These are phyloP conservation scores for Ditylenchus weischeri DNA, from an alignment of 2,888 invertebrate species.

Conservation along the genomic window DNA sequence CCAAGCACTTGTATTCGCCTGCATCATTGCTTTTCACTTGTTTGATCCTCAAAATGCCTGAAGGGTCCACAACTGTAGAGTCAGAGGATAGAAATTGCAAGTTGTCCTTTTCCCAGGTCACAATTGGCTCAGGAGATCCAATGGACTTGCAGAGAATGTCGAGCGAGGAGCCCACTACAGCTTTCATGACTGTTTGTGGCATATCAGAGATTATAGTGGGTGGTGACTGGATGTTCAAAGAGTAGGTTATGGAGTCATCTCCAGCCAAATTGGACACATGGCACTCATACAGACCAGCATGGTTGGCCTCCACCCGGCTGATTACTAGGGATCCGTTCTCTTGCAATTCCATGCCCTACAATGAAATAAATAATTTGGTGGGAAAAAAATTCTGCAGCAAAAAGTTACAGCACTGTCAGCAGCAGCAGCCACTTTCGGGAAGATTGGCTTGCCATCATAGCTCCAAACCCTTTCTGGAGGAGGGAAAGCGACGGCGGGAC, in stretches of 20 bases:
- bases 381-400: too few relatives aligned
- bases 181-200: conserved; percentile 45
- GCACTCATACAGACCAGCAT: conserved; percentile 61
- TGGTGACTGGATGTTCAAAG: conserved; percentile 46
- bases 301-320: conserved; percentile 40
- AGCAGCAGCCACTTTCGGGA: background rate
- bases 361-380: background rate
- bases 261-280: conserved; percentile 62
- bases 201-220: conserved; percentile 47
- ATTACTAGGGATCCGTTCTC: conserved; percentile 43
- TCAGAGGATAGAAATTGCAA: conserved; percentile 33
- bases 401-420: background rate
- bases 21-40: conserved; percentile 40
- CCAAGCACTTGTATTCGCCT: conserved; percentile 37
- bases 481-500: conserved; percentile 55
- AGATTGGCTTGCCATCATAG: conserved; percentile 48
- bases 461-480: conserved; percentile 54
- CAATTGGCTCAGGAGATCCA: conserved; percentile 61
- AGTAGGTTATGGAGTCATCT: conserved; percentile 60
- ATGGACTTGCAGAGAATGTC: conserved; percentile 59
- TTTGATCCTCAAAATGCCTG: conserved; percentile 49
- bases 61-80: conserved; percentile 6
- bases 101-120: conserved; percentile 61
- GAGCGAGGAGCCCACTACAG: conserved; percentile 47
- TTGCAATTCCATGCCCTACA: conserved; percentile 20